Evolutionary conservation across 2,797 vertebrate species (phyloP).

Genomic region (Ispidina lecontei): DNA sequence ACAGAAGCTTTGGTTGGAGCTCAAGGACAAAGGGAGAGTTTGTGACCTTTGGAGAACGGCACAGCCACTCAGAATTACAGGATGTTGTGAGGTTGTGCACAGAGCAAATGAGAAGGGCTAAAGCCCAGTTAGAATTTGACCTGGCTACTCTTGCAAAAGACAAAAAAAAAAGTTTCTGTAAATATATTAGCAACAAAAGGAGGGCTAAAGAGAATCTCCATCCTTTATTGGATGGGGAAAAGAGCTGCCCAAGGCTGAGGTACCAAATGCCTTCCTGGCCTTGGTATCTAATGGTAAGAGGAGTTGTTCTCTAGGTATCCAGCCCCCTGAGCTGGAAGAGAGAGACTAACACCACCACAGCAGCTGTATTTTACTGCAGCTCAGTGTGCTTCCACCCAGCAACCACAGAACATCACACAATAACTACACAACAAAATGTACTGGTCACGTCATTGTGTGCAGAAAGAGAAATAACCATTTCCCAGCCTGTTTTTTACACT

Average conservation of each 20-base stretch:
- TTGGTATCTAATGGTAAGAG: not conserved
- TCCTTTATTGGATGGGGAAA: not conserved
- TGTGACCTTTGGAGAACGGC: not conserved
- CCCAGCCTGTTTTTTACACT: constrained; percentile 48
- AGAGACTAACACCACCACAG: not conserved
- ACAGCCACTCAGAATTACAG: not conserved
- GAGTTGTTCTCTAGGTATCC: too few species aligned
- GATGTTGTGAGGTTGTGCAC: not conserved
- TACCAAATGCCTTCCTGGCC: not conserved
- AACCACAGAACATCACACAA: constrained; percentile 31
- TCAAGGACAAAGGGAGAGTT: not conserved
- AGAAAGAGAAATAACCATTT: constrained; percentile 60
- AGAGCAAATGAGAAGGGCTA: not conserved
- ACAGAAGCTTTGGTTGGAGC: not conserved
- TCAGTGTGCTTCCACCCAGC: constrained; percentile 29
- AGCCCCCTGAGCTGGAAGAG: too few species aligned
- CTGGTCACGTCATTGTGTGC: constrained; percentile 40
- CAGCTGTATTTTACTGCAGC: constrained; percentile 29
- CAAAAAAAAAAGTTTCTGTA: not conserved
- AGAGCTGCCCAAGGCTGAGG: not conserved
- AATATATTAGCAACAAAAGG: not conserved
- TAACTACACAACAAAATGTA: constrained; percentile 49
- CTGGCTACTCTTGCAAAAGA: not conserved
- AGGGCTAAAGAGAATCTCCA: not conserved
- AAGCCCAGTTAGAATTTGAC: not conserved